A percentile compares a stretch with the other conserved stretches of the same genome.
phyloP scores from a whole-genome alignment of 2,797 vertebrate genomes.

The Sphaeramia orbicularis region DNA sequence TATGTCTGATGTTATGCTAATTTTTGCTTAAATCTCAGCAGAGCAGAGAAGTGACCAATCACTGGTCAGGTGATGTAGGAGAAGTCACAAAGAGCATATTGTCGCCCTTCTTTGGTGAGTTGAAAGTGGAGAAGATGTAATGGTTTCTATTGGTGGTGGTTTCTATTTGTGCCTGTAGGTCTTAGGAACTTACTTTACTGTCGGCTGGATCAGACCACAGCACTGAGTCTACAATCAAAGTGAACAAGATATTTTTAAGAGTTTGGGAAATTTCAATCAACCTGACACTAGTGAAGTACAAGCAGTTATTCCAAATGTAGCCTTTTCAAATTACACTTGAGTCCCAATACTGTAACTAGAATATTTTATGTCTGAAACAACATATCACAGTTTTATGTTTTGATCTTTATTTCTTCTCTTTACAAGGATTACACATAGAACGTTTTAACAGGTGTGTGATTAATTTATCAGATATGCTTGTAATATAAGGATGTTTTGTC shows the following conservation, averaged over 20 bases:
- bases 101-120: constrained; percentile 3
- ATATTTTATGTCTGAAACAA: too few relatives aligned
- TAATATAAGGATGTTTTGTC: not conserved
- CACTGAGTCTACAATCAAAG: not conserved
- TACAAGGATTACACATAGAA: too few relatives aligned
- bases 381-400: too few relatives aligned
- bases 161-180: constrained; percentile 6
- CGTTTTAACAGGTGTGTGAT: too few relatives aligned
- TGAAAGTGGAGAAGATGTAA: constrained; percentile 20
- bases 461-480: too few relatives aligned
- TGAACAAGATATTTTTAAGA: not conserved
- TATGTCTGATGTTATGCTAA: constrained; percentile 52
- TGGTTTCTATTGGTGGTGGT: constrained; percentile 10
- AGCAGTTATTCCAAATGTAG: too few relatives aligned
- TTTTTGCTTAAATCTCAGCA: constrained; percentile 33
- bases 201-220: constrained; percentile 6
- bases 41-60: constrained; percentile 18
- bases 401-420: too few relatives aligned
- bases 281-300: too few relatives aligned
- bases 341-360: too few relatives aligned
- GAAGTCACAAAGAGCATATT: constrained; percentile 40
- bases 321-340: too few relatives aligned
- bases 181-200: constrained; percentile 16
- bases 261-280: not conserved
- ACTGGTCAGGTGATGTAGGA: constrained; percentile 27